A percentile compares a stretch with the other conserved stretches of the same genome.
Conservation (phyloP, 2,113 vertebrate genomes). For the Sminthopsis crassicaudata region DNA sequence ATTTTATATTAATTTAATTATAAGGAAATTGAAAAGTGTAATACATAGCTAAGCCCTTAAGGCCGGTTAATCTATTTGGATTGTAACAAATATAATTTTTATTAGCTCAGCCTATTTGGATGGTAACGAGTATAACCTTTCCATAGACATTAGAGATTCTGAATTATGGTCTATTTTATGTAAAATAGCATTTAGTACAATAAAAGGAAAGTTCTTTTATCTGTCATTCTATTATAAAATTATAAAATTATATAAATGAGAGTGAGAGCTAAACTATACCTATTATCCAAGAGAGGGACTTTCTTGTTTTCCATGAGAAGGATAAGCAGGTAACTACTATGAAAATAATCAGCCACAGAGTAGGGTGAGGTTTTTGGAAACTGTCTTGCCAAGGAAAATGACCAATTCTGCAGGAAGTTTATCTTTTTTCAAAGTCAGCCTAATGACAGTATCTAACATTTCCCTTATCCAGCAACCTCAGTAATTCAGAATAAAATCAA, state of each 20-base stretch:
- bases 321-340: slow-evolving; percentile 54
- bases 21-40: slow-evolving; percentile 88
- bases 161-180: slow-evolving; percentile 87
- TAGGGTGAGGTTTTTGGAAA: slow-evolving; percentile 46
- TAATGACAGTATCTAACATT: not conserved
- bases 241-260: slow-evolving; percentile 81
- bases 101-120: slow-evolving; percentile 87
- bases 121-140: slow-evolving; percentile 88
- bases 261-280: slow-evolving; percentile 57
- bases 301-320: slow-evolving; percentile 58
- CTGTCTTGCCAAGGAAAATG: slow-evolving; percentile 45
- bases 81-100: slow-evolving; percentile 90
- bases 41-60: slow-evolving; percentile 88
- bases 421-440: not conserved
- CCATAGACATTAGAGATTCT: slow-evolving; percentile 84
- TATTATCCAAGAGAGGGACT: slow-evolving; percentile 69
- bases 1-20: slow-evolving; percentile 89
- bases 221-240: slow-evolving; percentile 82
- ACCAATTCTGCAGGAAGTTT: not conserved
- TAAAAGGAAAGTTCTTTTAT: slow-evolving; percentile 84
- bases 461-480: not conserved
- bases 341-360: slow-evolving; percentile 61
- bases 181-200: slow-evolving; percentile 85
- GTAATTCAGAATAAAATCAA: not conserved
- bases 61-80: slow-evolving; percentile 88